Evolutionary conservation across 2,113 vertebrate genomes (phyloP), one percentile per base, ranked within the genome.

Genomic region (Anguilla japonica): DNA sequence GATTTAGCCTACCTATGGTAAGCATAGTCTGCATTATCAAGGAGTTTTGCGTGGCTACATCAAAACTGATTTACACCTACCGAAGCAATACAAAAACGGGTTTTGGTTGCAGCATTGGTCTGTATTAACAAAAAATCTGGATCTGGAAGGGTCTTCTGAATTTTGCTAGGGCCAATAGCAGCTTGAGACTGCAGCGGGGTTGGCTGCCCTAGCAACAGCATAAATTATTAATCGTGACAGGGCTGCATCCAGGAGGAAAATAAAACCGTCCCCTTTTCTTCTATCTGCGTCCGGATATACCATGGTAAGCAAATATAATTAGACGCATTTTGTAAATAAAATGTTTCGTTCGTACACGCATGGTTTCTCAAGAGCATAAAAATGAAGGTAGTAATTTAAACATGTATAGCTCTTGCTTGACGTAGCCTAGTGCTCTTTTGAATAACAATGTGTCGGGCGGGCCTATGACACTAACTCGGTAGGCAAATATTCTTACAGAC

Each of bases 201-300:
- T 6, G 60, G 86, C 86, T 87, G 81, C 81, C 81, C 14, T 78
- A 39, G 60, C 43, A 83, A 87, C 63, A 11, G 86, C 86, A 53
- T 78, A 14, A 2, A 53, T 86, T 71, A 83, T 87, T 83, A 22
- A 75, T 46, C 18, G n/a, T 22, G 81, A 63, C 67, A 20, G 40
- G 41, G 43, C 39, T 41, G 56, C 6, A 75, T 82, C 41, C 2
- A 40, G 1, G n/a, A 43, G 18, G 39, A 39, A 71, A 26, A 34
- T 75, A 41, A 14, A n/a, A 82, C 20, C 3, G 29, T 82, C 79
- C 4, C 50, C 34, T 79, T 71, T n/a, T 41, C 6, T 46, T 75
- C 29, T 41, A 9, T 15, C 60, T 29, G 29, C 57, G 9, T 75
- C n/a, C 56, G 20, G 18, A 0, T 79, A 53, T n/a, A 41, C 1